Evolutionary conservation across 2,113 vertebrate genomes (phyloP), one percentile per base, ranked within the genome.

Genomic region (Scomber japonicus): DNA sequence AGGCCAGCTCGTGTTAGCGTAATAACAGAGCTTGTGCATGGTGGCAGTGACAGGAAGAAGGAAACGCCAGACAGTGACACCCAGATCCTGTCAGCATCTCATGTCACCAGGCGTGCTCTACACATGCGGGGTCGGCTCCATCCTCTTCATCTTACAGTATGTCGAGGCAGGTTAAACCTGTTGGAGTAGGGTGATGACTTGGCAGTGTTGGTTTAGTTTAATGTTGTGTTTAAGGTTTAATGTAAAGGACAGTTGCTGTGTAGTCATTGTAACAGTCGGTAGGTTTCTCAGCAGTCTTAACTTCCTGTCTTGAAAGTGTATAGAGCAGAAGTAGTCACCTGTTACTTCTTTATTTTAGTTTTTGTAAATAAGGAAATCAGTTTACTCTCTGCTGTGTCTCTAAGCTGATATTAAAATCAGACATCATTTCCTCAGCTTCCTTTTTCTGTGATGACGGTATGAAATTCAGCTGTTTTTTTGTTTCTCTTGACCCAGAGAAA

Each of bases 391-490:
- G 11, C 6, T 64, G 15, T 59, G n/a, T 17, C 13, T 76, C 15
- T 0, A 14, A 54, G 44, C n/a, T 19, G 24, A 27, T 27, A 27
- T 27, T 27, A 27, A 27, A 27, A 27, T 27, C 24, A 27, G 24
- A 27, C 3, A 12, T 60, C 44, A 66, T 16, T 30, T 15, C 35
- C 35, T 48, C 71, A 69, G 51, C 13, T 24, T 31, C 24, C 9
- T 40, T 64, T 27, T 46, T 46, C 54, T 15, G 2, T 10, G 19
- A 19, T 1, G 4, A 2, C 19, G 3, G 24, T 48, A 66, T 63
- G 54, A 68, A 55, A 61, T 65, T 35, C 66, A 62, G 75, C 61
- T 5, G 44, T 49, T 71, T 81, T 59, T 81, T 59, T 40, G 15
- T 67, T 69, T 57, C 51, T 48, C 19, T 17, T 0, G 11, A 7